These are phyloP conservation scores for Mythimna lalbum DNA, from an alignment of 2,888 invertebrate genomes.

Conservation along the genomic window DNA sequence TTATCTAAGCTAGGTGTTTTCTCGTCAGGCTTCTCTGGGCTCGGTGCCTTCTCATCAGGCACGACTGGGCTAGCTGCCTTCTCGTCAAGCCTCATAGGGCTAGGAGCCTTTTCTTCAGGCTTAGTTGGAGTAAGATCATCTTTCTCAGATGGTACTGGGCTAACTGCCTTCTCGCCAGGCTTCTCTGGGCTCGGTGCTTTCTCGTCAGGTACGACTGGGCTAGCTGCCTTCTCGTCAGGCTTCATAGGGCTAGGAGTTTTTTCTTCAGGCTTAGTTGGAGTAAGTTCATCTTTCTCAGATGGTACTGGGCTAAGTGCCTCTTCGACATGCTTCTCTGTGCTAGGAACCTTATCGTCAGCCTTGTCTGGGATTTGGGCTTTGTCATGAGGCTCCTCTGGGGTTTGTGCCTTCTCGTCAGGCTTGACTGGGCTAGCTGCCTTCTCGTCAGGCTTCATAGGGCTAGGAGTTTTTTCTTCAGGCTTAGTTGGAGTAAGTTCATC, in stretches of 20 bases:
- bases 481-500: too few species aligned
- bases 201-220: not conserved
- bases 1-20: not conserved
- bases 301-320: constrained; percentile 2
- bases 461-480: constrained; percentile 1
- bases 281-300: too few species aligned
- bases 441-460: not conserved
- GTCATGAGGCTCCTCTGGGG: not conserved
- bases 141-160: not conserved
- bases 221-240: not conserved
- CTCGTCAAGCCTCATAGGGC: not conserved
- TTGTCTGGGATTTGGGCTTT: not conserved
- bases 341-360: not conserved
- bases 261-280: not conserved
- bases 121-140: not conserved
- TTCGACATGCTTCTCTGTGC: constrained; percentile 1
- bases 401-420: not conserved
- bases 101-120: not conserved
- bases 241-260: constrained; percentile 30
- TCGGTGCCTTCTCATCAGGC: not conserved
- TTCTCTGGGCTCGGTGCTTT: not conserved
- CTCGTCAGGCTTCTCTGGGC: not conserved
- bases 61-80: too few species aligned
- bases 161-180: not conserved
- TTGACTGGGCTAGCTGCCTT: too few species aligned